Conservation (phyloP, 1,140 invertebrate species). For the Ericerus pela region DNA sequence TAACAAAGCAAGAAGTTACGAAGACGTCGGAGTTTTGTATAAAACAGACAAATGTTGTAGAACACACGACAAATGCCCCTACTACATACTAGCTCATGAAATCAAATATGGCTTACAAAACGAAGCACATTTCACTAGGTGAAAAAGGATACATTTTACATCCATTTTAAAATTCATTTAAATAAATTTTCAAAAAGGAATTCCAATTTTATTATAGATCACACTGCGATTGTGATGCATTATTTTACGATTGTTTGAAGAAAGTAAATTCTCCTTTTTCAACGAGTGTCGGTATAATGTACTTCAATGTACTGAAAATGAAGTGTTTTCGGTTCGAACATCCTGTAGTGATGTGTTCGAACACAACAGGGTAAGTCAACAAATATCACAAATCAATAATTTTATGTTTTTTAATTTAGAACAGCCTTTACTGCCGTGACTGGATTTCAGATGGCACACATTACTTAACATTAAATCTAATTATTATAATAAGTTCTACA, state of each 20-base stretch:
- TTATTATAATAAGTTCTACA: too few species aligned
- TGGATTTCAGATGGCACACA: too few species aligned
- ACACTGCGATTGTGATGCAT: slow-evolving; percentile 1
- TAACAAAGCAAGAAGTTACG: slow-evolving; percentile 40
- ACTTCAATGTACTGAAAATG: neutral
- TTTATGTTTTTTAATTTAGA: too few species aligned
- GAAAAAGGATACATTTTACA: too few species aligned
- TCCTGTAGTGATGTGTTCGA: neutral
- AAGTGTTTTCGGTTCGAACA: neutral
- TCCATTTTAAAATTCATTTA: too few species aligned
- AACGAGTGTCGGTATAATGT: neutral
- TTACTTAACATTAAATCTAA: too few species aligned
- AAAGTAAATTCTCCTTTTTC: neutral
- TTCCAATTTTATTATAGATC: slow-evolving; percentile 1
- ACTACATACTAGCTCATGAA: slow-evolving; percentile 11
- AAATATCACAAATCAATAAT: too few species aligned
- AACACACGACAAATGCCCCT: slow-evolving; percentile 56
- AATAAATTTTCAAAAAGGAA: too few species aligned
- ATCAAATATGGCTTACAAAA: neutral
- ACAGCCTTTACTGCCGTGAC: too few species aligned
- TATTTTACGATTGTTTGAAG: neutral
- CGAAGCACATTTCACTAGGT: neutral
- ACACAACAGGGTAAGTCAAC: neutral
- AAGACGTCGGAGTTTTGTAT: slow-evolving; percentile 46
- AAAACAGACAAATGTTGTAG: slow-evolving; percentile 57